These are phyloP conservation scores for Lagenorhynchus albirostris DNA, from an alignment of 2,113 vertebrate species.

Conservation along the genomic window DNA sequence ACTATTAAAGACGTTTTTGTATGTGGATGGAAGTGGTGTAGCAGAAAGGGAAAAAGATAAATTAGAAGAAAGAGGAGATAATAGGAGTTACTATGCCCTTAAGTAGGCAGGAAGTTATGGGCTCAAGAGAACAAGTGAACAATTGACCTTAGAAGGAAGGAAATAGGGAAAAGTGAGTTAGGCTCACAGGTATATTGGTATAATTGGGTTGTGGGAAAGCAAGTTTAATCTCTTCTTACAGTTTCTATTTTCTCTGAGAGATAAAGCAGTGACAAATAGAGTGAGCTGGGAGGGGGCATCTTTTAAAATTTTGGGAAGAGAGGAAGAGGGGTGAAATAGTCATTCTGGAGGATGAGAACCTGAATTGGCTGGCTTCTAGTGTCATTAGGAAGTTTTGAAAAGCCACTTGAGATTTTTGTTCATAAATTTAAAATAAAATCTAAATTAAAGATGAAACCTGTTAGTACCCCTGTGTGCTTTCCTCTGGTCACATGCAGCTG, in stretches of 20 bases:
- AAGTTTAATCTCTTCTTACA: background rate
- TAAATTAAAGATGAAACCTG: background rate
- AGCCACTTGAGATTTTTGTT: background rate
- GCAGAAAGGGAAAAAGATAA: background rate
- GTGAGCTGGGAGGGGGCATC: background rate
- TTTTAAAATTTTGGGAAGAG: background rate
- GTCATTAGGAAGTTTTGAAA: background rate
- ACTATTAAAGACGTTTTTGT: background rate
- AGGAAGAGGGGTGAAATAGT: background rate
- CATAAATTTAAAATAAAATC: background rate
- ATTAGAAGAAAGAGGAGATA: background rate
- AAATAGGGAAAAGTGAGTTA: background rate
- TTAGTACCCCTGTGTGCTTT: background rate
- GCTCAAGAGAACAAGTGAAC: background rate
- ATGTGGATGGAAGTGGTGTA: background rate
- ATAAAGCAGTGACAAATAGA: background rate
- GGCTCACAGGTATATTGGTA: background rate
- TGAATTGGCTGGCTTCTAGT: background rate
- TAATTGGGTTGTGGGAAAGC: background rate
- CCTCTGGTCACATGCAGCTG: background rate
- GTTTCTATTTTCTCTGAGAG: background rate
- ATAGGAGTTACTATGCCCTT: background rate
- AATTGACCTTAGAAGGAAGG: background rate
- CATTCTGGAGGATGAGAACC: background rate
- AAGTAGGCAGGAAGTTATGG: background rate